A percentile compares a stretch with the other conserved stretches of the same genome.
Evolutionary conservation across 1,140 invertebrate species (phyloP).

Genomic region (Acyrthosiphon pisum): DNA sequence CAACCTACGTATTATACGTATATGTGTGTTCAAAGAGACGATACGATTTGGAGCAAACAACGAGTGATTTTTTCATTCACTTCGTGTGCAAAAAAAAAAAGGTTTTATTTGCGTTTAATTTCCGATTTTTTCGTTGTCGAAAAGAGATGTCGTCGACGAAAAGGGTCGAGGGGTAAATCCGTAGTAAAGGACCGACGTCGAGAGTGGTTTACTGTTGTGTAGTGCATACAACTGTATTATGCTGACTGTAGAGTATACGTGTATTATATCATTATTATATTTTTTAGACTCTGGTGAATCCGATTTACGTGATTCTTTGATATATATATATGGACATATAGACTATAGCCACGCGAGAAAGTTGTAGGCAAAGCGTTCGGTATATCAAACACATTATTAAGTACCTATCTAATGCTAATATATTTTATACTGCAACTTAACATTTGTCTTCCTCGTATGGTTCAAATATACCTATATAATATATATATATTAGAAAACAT

Average conservation of each 20-base stretch:
- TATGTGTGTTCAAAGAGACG: background rate
- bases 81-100: background rate
- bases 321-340: no score
- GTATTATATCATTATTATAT: background rate
- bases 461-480: background rate
- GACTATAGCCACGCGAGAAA: background rate
- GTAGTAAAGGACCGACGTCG: background rate
- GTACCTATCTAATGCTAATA: background rate
- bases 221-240: background rate
- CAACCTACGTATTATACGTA: background rate
- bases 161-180: background rate
- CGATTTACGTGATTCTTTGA: background rate
- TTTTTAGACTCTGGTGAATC: background rate
- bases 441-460: background rate
- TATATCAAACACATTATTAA: background rate
- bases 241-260: background rate
- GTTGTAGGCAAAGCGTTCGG: background rate
- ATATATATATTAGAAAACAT: background rate
- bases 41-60: background rate
- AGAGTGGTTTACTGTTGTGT: background rate
- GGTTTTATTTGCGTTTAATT: constrained; percentile 46
- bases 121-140: background rate
- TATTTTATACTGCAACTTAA: background rate
- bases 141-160: background rate
- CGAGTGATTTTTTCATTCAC: background rate